phyloP scores from a whole-genome alignment of 2,113 vertebrate genomes.

The Epinephelus moara region DNA sequence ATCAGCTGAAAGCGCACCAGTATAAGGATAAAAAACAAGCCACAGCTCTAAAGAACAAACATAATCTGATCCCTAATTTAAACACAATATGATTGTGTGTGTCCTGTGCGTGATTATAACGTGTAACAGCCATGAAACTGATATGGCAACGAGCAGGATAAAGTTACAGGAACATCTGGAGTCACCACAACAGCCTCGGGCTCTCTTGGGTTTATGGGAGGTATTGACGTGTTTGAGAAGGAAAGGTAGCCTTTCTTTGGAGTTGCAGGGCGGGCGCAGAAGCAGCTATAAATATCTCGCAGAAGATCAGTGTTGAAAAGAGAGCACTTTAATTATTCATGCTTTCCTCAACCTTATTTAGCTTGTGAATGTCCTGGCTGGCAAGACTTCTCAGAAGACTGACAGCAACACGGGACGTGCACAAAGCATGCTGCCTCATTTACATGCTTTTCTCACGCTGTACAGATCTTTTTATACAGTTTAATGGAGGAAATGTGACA shows the following conservation, averaged over 20 bases:
- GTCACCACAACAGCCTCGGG: constrained; percentile 6
- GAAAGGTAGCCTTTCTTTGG: constrained; percentile 53
- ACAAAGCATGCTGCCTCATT: constrained; percentile 37
- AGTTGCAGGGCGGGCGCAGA: constrained; percentile 47
- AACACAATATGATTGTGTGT: not conserved
- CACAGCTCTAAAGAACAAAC: not conserved
- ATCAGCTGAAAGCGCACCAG: constrained; percentile 27
- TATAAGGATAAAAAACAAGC: constrained; percentile 1
- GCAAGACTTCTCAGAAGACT: constrained; percentile 51
- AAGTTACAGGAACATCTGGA: constrained; percentile 21
- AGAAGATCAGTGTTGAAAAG: constrained; percentile 71
- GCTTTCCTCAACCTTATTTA: constrained; percentile 71
- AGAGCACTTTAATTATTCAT: constrained; percentile 84
- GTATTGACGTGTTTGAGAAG: constrained; percentile 38
- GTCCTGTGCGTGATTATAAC: not conserved
- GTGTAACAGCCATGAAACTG: not conserved
- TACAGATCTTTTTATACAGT: constrained; percentile 6
- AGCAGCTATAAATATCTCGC: constrained; percentile 82
- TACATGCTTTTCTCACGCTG: not conserved
- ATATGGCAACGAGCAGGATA: not conserved
- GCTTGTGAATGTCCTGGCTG: constrained; percentile 68
- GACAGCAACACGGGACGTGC: constrained; percentile 46
- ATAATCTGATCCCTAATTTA: not conserved
- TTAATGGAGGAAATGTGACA: not conserved
- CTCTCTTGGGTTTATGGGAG: constrained; percentile 20